phyloP scores from a whole-genome alignment of 2,797 vertebrate genomes.

The Megaceryle alcyon region DNA sequence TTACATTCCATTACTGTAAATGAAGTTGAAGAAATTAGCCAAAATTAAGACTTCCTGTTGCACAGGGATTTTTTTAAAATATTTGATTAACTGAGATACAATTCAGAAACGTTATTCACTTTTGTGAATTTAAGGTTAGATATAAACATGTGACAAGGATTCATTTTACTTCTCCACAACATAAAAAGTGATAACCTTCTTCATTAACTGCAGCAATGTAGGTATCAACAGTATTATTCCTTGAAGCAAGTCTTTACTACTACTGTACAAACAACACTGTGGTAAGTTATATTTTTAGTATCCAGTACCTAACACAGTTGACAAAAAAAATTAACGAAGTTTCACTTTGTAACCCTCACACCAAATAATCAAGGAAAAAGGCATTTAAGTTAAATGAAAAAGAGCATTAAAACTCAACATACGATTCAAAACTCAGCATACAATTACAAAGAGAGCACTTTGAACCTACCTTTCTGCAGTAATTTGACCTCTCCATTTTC shows the following conservation, averaged over 20 bases:
- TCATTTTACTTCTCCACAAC: not conserved
- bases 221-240: not conserved
- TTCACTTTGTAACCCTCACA: not conserved
- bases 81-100: not conserved
- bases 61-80: not conserved
- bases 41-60: not conserved
- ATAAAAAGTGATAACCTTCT: not conserved
- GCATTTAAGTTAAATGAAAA: not conserved
- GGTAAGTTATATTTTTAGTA: not conserved
- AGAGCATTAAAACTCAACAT: not conserved
- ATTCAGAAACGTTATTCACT: not conserved
- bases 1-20: not conserved
- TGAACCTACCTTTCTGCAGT: constrained; percentile 89
- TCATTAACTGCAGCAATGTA: not conserved
- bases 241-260: not conserved
- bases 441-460: not conserved
- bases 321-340: not conserved
- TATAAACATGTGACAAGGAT: not conserved
- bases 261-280: not conserved
- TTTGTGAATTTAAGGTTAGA: not conserved
- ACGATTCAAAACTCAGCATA: not conserved
- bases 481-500: constrained; percentile 94
- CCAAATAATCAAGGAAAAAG: not conserved
- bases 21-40: not conserved
- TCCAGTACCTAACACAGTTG: not conserved